Evolutionary conservation across 2,797 vertebrate species (phyloP).

Genomic region (Tangara arthus): DNA sequence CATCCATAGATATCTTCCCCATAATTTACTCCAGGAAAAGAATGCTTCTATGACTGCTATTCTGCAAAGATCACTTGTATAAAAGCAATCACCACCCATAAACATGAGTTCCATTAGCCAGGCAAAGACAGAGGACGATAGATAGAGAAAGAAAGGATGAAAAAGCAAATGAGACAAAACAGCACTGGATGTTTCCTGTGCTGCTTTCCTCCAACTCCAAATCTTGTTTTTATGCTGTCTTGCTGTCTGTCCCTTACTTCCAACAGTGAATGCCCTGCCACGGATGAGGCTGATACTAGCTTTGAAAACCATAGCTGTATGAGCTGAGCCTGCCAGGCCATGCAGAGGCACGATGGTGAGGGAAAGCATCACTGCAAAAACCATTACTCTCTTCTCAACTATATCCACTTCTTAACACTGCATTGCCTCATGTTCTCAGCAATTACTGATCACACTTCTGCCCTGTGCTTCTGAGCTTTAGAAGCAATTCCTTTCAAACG

Average conservation of each 20-base stretch:
- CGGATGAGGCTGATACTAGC: background rate
- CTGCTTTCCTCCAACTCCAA: background rate
- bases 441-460: background rate
- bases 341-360: background rate
- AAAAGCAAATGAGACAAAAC: background rate
- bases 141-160: background rate
- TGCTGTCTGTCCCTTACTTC: background rate
- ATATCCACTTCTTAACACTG: background rate
- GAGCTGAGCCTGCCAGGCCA: background rate
- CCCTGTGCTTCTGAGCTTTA: background rate
- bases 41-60: background rate
- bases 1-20: background rate
- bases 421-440: background rate
- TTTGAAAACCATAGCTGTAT: background rate
- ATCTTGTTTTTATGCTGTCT: background rate
- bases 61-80: background rate
- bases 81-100: background rate
- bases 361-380: background rate
- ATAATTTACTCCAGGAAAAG: background rate
- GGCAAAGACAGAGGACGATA: fast-evolving
- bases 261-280: background rate
- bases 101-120: background rate
- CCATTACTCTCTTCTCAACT: background rate
- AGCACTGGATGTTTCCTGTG: fast-evolving
- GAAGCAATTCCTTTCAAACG: background rate